These are phyloP conservation scores for Agapornis roseicollis DNA, from an alignment of 2,113 vertebrate genomes.

Conservation along the genomic window DNA sequence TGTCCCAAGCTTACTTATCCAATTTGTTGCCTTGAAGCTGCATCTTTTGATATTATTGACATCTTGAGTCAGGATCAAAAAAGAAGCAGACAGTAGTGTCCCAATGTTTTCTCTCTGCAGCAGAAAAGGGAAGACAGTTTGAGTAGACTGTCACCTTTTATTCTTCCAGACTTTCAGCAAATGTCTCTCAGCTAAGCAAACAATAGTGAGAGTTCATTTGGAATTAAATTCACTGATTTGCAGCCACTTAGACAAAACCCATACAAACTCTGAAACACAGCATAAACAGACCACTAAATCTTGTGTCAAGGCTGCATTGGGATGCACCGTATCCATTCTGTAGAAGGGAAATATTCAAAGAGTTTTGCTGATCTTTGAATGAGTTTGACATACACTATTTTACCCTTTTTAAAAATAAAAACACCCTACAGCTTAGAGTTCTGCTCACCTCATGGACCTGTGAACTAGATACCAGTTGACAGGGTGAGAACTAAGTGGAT, in stretches of 20 bases:
- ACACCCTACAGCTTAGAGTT: background rate
- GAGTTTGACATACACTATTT: background rate
- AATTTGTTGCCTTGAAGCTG: background rate
- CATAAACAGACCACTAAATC: background rate
- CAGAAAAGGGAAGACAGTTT: background rate
- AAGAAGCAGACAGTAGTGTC: background rate
- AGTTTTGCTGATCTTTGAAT: background rate
- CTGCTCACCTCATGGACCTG: accelerated
- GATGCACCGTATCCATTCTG: background rate
- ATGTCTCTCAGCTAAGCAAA: background rate
- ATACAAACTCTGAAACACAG: background rate
- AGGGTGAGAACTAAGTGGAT: background rate
- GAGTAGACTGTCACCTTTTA: background rate
- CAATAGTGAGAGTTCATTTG: background rate
- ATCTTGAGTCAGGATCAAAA: background rate
- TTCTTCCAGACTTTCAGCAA: background rate
- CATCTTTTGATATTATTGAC: background rate
- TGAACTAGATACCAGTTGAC: background rate
- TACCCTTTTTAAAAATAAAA: background rate
- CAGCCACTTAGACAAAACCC: background rate
- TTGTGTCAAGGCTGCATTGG: background rate
- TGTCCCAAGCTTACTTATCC: background rate
- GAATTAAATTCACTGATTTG: background rate
- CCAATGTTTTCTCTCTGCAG: background rate
- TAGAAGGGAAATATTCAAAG: background rate